Conservation (phyloP, 1,140 invertebrate genomes). For the Parapsyche elsis region DNA sequence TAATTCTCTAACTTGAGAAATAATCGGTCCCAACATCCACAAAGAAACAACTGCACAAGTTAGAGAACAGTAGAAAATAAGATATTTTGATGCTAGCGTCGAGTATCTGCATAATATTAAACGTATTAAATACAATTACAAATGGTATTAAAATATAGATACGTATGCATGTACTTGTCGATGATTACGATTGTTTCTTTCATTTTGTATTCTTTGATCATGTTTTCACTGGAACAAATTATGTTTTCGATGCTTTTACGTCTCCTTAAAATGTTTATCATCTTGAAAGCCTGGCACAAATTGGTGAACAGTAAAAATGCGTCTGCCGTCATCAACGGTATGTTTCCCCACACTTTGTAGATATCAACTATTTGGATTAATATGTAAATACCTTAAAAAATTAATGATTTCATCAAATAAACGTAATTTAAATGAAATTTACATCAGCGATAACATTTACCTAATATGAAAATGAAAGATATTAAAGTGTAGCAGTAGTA, state of each 20-base stretch:
- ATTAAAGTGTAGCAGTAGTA: slow-evolving; percentile 59
- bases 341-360: slow-evolving; percentile 62
- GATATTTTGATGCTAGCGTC: background rate
- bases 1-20: slow-evolving; percentile 23
- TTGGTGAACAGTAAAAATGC: slow-evolving; percentile 65
- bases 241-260: slow-evolving; percentile 56
- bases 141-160: no score
- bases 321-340: slow-evolving; percentile 63
- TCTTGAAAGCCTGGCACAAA: slow-evolving; percentile 61
- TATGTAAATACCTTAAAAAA: slow-evolving; percentile 60
- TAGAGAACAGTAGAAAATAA: slow-evolving; percentile 32
- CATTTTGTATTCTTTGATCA: slow-evolving; percentile 55
- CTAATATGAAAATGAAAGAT: slow-evolving; percentile 60
- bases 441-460: slow-evolving; percentile 53
- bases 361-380: slow-evolving; percentile 62
- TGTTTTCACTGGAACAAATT: slow-evolving; percentile 56
- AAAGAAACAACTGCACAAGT: slow-evolving; percentile 7
- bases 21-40: slow-evolving; percentile 40
- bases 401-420: slow-evolving; percentile 7
- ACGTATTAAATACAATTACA: background rate
- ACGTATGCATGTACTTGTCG: slow-evolving; percentile 58
- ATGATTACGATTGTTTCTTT: slow-evolving; percentile 58
- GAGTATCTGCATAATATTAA: background rate
- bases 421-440: slow-evolving; percentile 26
- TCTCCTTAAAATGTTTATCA: slow-evolving; percentile 59